Percentiles rank a stretch among this genome's conserved stretches.
Conservation (phyloP, 2,797 vertebrate species). For the Lagodon rhomboides region DNA sequence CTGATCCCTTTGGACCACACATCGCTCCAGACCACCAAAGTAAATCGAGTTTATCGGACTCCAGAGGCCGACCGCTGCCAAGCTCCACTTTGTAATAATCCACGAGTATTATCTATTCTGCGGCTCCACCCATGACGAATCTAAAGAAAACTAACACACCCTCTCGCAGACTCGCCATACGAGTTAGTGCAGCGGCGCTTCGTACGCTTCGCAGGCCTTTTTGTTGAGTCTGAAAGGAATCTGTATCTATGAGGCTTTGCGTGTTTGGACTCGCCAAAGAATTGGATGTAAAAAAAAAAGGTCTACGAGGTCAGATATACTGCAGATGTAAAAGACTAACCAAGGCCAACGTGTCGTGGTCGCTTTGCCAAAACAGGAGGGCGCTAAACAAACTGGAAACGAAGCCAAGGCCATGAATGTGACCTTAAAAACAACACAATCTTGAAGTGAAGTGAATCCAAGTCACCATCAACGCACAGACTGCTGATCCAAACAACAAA, state of each 20-base stretch:
- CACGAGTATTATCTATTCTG: constrained; percentile 54
- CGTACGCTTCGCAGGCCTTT: background rate
- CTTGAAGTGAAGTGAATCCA: constrained; percentile 17
- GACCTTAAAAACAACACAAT: background rate
- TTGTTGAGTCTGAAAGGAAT: background rate
- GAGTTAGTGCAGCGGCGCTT: background rate
- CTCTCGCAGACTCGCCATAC: constrained; percentile 20
- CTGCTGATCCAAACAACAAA: constrained; percentile 59
- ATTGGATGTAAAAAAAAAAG: background rate
- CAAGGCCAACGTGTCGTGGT: background rate
- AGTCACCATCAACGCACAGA: constrained; percentile 24
- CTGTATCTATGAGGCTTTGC: background rate
- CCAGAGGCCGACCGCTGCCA: constrained; percentile 73
- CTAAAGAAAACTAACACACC: constrained; percentile 57
- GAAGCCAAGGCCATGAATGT: background rate
- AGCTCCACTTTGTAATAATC: constrained; percentile 70
- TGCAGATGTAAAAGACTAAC: background rate
- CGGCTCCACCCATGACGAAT: constrained; percentile 69
- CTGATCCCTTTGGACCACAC: constrained; percentile 67
- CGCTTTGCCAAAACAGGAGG: background rate
- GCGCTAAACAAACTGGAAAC: background rate
- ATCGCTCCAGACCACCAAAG: constrained; percentile 56
- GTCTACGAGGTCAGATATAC: background rate
- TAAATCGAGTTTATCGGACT: constrained; percentile 54
- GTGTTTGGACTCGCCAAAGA: background rate